These are phyloP conservation scores for Drosophila lacteicornis DNA, from an alignment of 1,140 invertebrate genomes.

Conservation along the genomic window DNA sequence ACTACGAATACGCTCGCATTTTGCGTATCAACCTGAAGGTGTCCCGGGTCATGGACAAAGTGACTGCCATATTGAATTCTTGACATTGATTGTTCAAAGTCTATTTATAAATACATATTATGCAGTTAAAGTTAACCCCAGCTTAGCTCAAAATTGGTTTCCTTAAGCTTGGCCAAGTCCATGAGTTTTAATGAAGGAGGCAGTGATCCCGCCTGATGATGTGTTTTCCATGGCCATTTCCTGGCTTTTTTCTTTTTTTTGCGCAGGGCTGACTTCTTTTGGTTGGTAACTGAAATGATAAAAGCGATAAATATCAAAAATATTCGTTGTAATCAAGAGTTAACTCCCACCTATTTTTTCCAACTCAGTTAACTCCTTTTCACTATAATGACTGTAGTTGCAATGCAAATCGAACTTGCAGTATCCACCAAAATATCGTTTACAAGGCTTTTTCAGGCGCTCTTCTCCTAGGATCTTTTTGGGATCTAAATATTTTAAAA, in stretches of 20 bases:
- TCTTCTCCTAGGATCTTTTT: constrained; percentile 53
- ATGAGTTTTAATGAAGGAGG: constrained; percentile 60
- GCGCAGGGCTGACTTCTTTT: constrained; percentile 15
- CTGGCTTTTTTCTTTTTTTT: constrained; percentile 10
- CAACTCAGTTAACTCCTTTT: constrained; percentile 58
- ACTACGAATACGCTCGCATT: constrained; percentile 70
- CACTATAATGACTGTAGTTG: constrained; percentile 64
- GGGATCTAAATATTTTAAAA: constrained; percentile 49
- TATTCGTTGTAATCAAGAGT: neutral
- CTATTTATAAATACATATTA: constrained; percentile 11
- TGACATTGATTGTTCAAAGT: constrained; percentile 18
- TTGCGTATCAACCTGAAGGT: constrained; percentile 71
- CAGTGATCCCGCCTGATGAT: constrained; percentile 23
- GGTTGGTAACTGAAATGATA: constrained; percentile 1
- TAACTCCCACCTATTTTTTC: constrained; percentile 51
- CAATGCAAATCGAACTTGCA: constrained; percentile 74
- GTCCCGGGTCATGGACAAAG: constrained; percentile 72
- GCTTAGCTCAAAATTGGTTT: constrained; percentile 25
- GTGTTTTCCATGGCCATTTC: constrained; percentile 27
- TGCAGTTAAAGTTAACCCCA: constrained; percentile 44
- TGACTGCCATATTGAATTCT: constrained; percentile 55
- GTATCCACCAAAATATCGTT: constrained; percentile 55
- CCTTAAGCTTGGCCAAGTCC: constrained; percentile 25
- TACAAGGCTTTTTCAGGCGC: constrained; percentile 58
- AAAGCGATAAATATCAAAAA: neutral